These are phyloP conservation scores for Thunnus maccoyii DNA, from an alignment of 2,113 vertebrate genomes.

Conservation along the genomic window DNA sequence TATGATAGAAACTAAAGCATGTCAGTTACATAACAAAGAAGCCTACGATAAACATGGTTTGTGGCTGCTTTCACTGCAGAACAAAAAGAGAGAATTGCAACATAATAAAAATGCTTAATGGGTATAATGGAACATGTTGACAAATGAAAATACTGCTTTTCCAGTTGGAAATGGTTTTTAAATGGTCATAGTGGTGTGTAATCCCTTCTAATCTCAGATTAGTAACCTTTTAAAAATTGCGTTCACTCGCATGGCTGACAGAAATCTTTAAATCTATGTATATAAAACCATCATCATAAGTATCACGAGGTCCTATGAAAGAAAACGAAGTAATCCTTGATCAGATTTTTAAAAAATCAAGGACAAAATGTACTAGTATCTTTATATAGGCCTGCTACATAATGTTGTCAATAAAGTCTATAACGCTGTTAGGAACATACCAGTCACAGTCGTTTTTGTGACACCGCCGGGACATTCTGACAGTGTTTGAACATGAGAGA, in stretches of 20 bases:
- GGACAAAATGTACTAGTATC: not conserved
- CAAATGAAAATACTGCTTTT: not conserved
- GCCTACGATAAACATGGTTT: constrained; percentile 44
- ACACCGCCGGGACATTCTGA: not conserved
- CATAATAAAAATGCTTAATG: not conserved
- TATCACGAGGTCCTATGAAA: not conserved
- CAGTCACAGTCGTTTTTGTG: not conserved
- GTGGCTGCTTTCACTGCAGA: constrained; percentile 8
- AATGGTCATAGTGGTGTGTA: not conserved
- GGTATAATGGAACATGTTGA: constrained; percentile 29
- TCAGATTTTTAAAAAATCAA: no score
- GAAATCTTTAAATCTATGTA: not conserved
- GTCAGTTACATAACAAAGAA: constrained; percentile 73
- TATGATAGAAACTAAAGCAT: constrained; percentile 6
- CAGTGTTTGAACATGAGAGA: constrained; percentile 1
- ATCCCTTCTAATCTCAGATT: constrained; percentile 49
- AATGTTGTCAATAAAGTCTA: not conserved
- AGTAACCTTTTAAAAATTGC: constrained; percentile 25
- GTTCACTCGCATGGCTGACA: not conserved
- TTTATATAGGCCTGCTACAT: not conserved
- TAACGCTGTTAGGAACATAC: not conserved
- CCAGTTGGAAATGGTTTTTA: not conserved
- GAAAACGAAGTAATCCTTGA: no score
- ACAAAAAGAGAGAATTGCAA: constrained; percentile 44
- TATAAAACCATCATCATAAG: not conserved